Evolutionary conservation across 2,797 vertebrate genomes (phyloP).

Genomic region (Botia almorhae): DNA sequence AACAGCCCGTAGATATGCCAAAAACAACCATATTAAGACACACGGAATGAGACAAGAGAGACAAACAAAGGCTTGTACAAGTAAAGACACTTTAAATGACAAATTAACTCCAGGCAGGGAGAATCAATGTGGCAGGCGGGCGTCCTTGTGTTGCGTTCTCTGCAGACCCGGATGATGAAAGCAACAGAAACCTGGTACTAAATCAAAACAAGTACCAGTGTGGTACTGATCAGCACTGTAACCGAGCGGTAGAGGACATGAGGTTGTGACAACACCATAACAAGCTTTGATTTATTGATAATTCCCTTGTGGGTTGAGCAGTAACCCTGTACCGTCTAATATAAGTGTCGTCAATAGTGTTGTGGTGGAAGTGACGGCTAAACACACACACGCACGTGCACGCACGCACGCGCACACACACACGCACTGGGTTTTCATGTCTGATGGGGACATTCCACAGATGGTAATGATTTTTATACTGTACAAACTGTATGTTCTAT

Average conservation of each 20-base stretch:
- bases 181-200: background rate
- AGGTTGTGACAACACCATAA: background rate
- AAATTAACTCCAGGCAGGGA: background rate
- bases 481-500: too few relatives aligned
- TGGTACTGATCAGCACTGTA: background rate
- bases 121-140: background rate
- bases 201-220: constrained; percentile 16
- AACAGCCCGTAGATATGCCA: background rate
- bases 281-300: constrained; percentile 15
- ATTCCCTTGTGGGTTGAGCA: constrained; percentile 11
- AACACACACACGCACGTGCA: constrained; percentile 6
- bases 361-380: background rate
- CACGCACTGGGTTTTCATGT: background rate
- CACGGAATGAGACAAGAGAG: background rate
- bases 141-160: background rate
- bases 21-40: constrained; percentile 31
- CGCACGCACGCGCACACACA: constrained; percentile 3
- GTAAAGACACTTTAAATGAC: background rate
- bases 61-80: background rate
- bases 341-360: background rate
- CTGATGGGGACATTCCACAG: too few relatives aligned
- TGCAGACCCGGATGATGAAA: background rate
- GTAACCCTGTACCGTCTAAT: background rate
- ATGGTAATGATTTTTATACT: too few relatives aligned
- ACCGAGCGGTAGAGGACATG: background rate